phyloP scores from a whole-genome alignment of 2,113 vertebrate genomes.

The Antidorcas marsupialis region DNA sequence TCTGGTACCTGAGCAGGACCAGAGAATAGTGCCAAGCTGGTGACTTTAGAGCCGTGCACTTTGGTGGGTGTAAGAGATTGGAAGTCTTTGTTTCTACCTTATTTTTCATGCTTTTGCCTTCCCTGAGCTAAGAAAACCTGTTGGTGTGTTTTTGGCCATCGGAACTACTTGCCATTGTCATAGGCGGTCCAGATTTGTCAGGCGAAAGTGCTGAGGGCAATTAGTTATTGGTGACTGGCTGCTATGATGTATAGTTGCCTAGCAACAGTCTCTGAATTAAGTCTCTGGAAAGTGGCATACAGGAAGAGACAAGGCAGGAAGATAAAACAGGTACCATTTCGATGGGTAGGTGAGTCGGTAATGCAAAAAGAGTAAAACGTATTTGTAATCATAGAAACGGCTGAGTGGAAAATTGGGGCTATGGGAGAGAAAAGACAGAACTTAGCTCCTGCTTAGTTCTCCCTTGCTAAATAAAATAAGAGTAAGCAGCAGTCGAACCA shows the following conservation, averaged over 20 bases:
- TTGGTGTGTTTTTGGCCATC: slow-evolving; percentile 50
- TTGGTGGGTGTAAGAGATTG: neutral
- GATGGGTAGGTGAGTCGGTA: neutral
- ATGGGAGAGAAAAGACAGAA: slow-evolving; percentile 18
- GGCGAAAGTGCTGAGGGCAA: slow-evolving; percentile 76
- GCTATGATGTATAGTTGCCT: slow-evolving; percentile 78
- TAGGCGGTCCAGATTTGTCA: slow-evolving; percentile 63
- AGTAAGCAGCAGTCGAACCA: neutral
- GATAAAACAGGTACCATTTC: slow-evolving; percentile 74
- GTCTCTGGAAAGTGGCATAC: slow-evolving; percentile 80
- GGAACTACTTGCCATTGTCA: slow-evolving; percentile 41
- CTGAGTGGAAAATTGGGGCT: slow-evolving; percentile 42
- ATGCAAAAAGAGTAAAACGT: slow-evolving; percentile 59
- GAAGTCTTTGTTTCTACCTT: neutral
- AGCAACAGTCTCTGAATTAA: slow-evolving; percentile 77
- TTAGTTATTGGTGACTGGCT: slow-evolving; percentile 75
- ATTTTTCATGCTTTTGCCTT: neutral
- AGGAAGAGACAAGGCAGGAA: slow-evolving; percentile 77
- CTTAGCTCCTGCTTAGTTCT: neutral
- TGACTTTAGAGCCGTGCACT: neutral
- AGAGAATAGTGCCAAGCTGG: neutral
- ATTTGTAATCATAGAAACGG: slow-evolving; percentile 57
- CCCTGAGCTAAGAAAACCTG: neutral
- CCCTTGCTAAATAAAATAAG: slow-evolving; percentile 35
- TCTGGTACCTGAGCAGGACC: neutral